phyloP scores from a whole-genome alignment of 2,888 invertebrate species.

The Eretmocerus hayati region DNA sequence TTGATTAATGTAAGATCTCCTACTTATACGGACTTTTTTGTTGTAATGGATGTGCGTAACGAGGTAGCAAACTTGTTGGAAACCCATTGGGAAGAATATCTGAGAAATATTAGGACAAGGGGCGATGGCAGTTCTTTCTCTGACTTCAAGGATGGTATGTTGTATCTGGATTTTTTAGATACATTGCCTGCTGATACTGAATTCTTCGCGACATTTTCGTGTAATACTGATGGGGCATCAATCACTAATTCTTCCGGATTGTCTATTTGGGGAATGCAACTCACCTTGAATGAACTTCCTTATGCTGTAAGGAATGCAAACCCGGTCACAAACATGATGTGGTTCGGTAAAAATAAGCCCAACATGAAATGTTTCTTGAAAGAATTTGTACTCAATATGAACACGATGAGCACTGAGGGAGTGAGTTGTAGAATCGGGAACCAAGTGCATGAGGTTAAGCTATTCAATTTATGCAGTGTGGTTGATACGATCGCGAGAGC shows the following conservation, averaged over 20 bases:
- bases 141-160: not conserved
- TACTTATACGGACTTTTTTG: slow-evolving; percentile 1
- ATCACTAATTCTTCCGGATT: slow-evolving; percentile 2
- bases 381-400: not conserved
- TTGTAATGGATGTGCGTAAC: not conserved
- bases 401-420: not conserved
- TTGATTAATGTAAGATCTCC: not conserved
- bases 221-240: slow-evolving; percentile 5
- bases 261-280: slow-evolving; percentile 1
- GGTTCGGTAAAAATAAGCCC: slow-evolving; percentile 3
- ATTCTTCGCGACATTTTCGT: not conserved
- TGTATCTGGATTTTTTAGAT: not conserved
- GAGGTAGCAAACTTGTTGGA: not conserved
- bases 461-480: not conserved
- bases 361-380: not conserved
- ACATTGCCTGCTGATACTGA: not conserved
- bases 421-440: not conserved
- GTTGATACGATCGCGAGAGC: not conserved
- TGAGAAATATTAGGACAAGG: not conserved
- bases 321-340: not conserved
- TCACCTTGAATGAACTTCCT: slow-evolving; percentile 5
- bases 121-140: no score
- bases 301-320: not conserved
- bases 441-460: not conserved
- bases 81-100: not conserved